Conservation (phyloP, 2,113 vertebrate species). For the Channa argus region DNA sequence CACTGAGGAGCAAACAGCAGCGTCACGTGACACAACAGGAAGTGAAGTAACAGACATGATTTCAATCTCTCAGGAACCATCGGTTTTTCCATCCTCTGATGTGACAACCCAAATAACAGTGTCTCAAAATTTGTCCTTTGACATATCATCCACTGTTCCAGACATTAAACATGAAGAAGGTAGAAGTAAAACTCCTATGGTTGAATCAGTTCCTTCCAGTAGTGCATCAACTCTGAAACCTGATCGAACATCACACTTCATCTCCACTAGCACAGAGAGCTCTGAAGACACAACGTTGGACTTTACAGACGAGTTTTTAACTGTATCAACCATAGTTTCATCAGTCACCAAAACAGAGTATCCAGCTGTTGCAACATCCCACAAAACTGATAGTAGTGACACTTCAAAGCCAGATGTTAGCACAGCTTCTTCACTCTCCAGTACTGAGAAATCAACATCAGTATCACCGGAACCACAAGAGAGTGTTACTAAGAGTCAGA, state of each 20-base stretch:
- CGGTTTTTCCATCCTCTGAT: neutral
- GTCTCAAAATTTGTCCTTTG: neutral
- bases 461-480: neutral
- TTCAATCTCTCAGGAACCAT: neutral
- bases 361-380: neutral
- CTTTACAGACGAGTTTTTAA: too few species aligned
- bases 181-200: neutral
- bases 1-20: neutral
- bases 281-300: too few species aligned
- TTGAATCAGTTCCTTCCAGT: neutral
- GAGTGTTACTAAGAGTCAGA: neutral
- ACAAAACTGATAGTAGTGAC: neutral
- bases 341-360: too few species aligned
- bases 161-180: neutral
- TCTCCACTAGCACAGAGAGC: neutral
- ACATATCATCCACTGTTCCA: neutral
- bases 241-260: neutral
- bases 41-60: too few species aligned
- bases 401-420: neutral
- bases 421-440: slow-evolving; percentile 2
- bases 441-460: slow-evolving; percentile 28
- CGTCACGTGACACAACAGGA: neutral
- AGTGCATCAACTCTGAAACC: neutral
- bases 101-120: neutral
- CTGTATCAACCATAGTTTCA: too few species aligned